Percentiles rank a stretch among this genome's conserved stretches.
Evolutionary conservation across 2,888 invertebrate genomes (phyloP).

Genomic region (Oscheius myriophilus): DNA sequence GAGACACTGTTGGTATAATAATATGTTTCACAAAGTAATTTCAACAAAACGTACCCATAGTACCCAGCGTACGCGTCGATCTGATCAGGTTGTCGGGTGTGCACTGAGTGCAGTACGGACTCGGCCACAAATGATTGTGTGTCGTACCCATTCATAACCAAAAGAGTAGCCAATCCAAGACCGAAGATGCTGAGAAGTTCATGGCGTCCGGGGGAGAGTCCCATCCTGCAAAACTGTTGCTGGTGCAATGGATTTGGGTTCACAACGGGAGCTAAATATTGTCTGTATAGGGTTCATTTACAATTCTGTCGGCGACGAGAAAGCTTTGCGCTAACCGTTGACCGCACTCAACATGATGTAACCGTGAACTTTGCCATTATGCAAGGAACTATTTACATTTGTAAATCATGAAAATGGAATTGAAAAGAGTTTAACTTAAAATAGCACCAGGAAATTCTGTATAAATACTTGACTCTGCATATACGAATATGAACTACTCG

Average conservation of each 20-base stretch:
- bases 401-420: too few species aligned
- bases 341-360: too few species aligned
- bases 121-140: constrained; percentile 20
- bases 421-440: too few species aligned
- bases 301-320: too few species aligned
- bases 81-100: constrained; percentile 15
- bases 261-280: background rate
- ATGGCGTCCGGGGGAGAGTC: constrained; percentile 13
- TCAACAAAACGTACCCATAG: constrained; percentile 26
- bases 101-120: constrained; percentile 29
- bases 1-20: too few species aligned
- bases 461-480: too few species aligned
- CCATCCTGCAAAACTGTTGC: constrained; percentile 12
- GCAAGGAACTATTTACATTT: too few species aligned
- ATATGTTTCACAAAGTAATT: too few species aligned
- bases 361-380: too few species aligned
- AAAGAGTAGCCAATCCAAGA: constrained; percentile 10
- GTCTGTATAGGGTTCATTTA: background rate
- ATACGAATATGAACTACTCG: too few species aligned
- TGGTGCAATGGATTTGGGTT: background rate
- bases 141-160: constrained; percentile 26
- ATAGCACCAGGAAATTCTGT: too few species aligned
- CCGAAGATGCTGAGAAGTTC: constrained; percentile 13
- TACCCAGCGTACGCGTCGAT: constrained; percentile 29
- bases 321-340: too few species aligned